Evolutionary conservation across 2,113 vertebrate genomes (phyloP).

Genomic region (Chrysemys picta): DNA sequence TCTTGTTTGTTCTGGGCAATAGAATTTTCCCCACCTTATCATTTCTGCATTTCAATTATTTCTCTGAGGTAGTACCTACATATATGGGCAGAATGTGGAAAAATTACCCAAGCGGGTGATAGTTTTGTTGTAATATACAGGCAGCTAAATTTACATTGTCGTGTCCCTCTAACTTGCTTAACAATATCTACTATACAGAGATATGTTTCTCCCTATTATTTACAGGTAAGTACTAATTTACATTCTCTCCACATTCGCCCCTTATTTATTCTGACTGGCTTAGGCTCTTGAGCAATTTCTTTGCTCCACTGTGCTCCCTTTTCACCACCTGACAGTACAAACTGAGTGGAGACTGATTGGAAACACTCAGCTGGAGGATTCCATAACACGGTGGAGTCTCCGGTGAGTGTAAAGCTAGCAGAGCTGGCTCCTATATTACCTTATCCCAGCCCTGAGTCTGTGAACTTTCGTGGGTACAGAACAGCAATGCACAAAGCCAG

Average conservation of each 20-base stretch:
- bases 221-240: background rate
- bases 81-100: background rate
- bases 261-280: background rate
- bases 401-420: no score
- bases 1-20: no score
- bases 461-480: no score
- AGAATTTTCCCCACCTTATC: background rate
- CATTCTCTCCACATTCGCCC: background rate
- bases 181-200: background rate
- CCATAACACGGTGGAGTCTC: no score
- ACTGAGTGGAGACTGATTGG: background rate
- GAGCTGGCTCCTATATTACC: no score
- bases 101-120: background rate
- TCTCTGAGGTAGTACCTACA: background rate
- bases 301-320: background rate
- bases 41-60: background rate
- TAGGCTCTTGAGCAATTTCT: background rate
- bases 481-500: no score
- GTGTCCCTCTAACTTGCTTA: background rate
- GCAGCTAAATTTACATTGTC: background rate
- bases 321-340: background rate
- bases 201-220: background rate
- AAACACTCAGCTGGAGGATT: background rate
- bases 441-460: no score
- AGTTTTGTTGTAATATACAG: no score